phyloP scores from a whole-genome alignment of 2,113 vertebrate species.

The Chinchilla lanigera region DNA sequence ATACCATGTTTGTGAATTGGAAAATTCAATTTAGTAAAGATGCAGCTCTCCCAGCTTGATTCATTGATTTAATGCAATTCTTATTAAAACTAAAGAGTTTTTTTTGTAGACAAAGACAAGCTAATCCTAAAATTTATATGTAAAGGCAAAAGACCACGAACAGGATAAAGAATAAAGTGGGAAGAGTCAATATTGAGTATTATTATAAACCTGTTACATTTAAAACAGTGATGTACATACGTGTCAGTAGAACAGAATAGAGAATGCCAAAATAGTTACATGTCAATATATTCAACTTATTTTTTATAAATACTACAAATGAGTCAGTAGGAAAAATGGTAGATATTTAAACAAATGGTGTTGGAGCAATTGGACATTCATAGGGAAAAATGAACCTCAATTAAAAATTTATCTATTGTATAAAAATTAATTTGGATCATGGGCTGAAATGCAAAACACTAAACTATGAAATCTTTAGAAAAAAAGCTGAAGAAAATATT shows the following conservation, averaged over 20 bases:
- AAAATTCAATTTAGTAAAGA: background rate
- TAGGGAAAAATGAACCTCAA: background rate
- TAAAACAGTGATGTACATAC: background rate
- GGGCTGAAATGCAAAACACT: background rate
- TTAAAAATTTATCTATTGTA: background rate
- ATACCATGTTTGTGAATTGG: background rate
- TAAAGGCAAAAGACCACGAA: background rate
- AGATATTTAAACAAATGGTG: background rate
- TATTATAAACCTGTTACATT: background rate
- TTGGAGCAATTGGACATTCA: background rate
- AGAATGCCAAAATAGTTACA: background rate
- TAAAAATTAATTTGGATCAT: background rate
- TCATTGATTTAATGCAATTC: background rate
- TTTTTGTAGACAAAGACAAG: background rate
- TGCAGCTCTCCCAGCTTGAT: background rate
- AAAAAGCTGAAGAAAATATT: constrained; percentile 9
- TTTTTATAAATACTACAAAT: background rate
- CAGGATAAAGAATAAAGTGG: background rate
- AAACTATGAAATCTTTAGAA: background rate
- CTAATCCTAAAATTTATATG: background rate
- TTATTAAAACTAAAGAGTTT: background rate
- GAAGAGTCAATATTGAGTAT: background rate
- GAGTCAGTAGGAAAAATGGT: background rate
- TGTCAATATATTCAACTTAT: background rate
- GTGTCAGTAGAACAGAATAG: background rate